Base-by-base conservation (phyloP, 2,888 invertebrate genomes). In the Brachyptera putata region DNA sequence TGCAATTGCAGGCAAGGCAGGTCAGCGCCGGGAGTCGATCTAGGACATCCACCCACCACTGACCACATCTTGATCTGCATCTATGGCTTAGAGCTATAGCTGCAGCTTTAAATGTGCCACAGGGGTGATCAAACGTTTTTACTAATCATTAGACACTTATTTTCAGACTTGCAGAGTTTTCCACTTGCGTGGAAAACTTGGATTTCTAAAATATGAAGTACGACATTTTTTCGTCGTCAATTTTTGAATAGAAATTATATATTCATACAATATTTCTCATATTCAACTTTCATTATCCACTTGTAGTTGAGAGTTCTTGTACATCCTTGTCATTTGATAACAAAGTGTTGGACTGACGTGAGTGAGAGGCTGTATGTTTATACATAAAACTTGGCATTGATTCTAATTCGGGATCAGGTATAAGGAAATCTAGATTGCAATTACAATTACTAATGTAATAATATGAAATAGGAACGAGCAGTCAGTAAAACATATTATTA, bases 401-500 rank as follows among this genome's bases (percentile, higher is more conserved):
- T 53, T 53, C 36, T 30, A 30, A 53, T 53, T 53, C 53, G 36
- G 36, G 53, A 53, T 16, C 53, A 53, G 36, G 46, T 11, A 36
- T 18, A 53, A 53, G 53, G 34, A 53, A 53, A 53, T 22, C 46
- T 18, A 43, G 9, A 36, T 30, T 53, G n/a, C n/a, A n/a, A n/a
- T n/a, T n/a, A n/a, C n/a, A n/a, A n/a, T n/a, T n/a, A n/a, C n/a
- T n/a, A n/a, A n/a, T 36, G 53, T 34, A n/a, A 24, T 24, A 3
- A 46, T 46, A 46, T 24, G 46, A 46, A n/a, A 46, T n/a, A 5
- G 4, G 34, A 14, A 53, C 18, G 21, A 22, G 3, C 53, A 36
- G 18, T 53, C 18, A n/a, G n/a, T n/a, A n/a, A n/a, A n/a, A n/a
- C n/a, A n/a, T n/a, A n/a, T n/a, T 24, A 18, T 50, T 34, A 50